Evolutionary conservation across 2,888 invertebrate species (phyloP), one percentile per base, ranked within the genome.

Genomic region (Timandra comae): DNA sequence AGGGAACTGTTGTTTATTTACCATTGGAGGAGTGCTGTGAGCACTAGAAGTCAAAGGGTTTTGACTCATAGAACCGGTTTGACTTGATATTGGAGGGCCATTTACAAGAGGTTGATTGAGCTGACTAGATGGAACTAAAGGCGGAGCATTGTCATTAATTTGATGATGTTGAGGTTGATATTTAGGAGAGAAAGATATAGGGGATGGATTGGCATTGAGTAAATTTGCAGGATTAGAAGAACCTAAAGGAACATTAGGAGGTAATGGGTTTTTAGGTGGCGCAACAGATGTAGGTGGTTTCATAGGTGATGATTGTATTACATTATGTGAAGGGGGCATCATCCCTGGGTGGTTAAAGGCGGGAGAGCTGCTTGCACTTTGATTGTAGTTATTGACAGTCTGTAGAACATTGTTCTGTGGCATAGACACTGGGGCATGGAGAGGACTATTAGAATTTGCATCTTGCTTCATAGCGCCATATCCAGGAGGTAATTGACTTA

Each of bases 81-180:
- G 24, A 34, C 29, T 22, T 8, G 33, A 16, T 25, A 48, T 37
- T n/a, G 45, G 59, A 31, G 77, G 82, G n/a, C 81, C 81, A 66
- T 81, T 85, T 9, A 68, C 38, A 21, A 71, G 42, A 41, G 75
- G 66, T 53, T 75, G 79, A 46, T 52, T 72, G 43, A 56, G 63
- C 49, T 79, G 80, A 80, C 78, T 84, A 81, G 84, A 77, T 38
- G 84, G 55, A 49, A 75, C 59, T 30, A 82, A 70, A 40, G 84
- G 79, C 43, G 82, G 79, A 42, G 79, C 62, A 69, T 76, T 85
- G 43, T 80, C 74, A 64, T 86, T 86, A 11, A 85, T 77, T 53
- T 80, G 82, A 36, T 42, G 59, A 33, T 65, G 64, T 29, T 63
- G 71, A 11, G 53, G 52, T 16, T 58, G 63, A 38, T 60, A 62